Evolutionary conservation across 2,113 vertebrate species (phyloP), one percentile per base, ranked within the genome.

Genomic region (Poecilia latipinna): DNA sequence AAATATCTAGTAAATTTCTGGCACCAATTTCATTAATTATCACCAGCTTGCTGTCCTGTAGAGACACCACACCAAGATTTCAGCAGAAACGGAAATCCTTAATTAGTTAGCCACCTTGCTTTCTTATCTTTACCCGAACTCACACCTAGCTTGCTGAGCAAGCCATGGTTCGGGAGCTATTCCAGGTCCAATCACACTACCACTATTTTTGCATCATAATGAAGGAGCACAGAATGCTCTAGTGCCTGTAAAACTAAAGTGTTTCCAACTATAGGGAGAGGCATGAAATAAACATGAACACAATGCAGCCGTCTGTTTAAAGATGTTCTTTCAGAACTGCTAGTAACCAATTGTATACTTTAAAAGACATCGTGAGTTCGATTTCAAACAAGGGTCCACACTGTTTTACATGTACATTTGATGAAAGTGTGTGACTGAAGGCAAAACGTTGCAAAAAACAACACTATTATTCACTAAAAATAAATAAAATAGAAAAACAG

Each of bases 1-100:
- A 75, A 75, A 44, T 87, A 62, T 78, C 80, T 78, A 61, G 72
- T 83, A 84, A 84, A 84, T 86, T 84, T 86, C 72, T 84, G 78
- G 78, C 83, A 77, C 42, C 72, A 19, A 17, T 86, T 82, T 88
- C 73, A 93, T 91, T 88, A 89, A 91, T 92, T 88, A 88, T 90
- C 84, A 84, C 65, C 71, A 71, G 65, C 72, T 78, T 54, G 61
- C 69, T 78, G 70, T 87, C 88, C 80, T 61, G 75, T 64, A 71
- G 85, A 81, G 88, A 77, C 61, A 37, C 65, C 87, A 86, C 75
- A 83, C 72, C 48, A 80, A 70, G 84, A 88, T 83, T 84, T 87
- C 81, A 87, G 89, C 73, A 86, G 82, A 87, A 89, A 76, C 33
- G 65, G 72, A 84, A 85, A 89, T 87, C 82, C 84, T 88, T 89